Evolutionary conservation across 2,888 invertebrate genomes (phyloP), one percentile per base, ranked within the genome.

Genomic region (Suillia variegata): DNA sequence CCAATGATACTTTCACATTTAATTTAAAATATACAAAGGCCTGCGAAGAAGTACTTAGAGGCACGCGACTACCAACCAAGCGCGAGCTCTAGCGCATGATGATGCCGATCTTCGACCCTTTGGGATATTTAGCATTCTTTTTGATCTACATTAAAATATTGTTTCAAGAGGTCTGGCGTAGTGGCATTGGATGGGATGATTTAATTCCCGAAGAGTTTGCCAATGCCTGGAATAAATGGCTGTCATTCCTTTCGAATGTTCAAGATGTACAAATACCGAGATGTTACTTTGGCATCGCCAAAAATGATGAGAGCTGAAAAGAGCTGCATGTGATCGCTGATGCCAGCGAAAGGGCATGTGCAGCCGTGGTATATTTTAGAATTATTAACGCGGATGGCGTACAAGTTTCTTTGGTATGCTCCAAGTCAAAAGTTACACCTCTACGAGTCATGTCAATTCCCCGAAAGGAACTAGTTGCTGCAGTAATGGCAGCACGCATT

Each of bases 381-480:
- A 55, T 57, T 48, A 4, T 38, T 18, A 55, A 47, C 2, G 55
- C 47, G 1, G 22, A 58, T 12, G 8, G 33, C 0, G 34, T 64
- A 24, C 56, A 62, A 50, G 49, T 51, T 10, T 34, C 58, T 5
- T n/a, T 71, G 13, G 58, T 68, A 15, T 63, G 62, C 5, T 59
- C 68, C 10, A 69, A 68, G 58, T 65, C 68, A 10, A 65, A 62
- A 22, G 67, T 73, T 10, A 67, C 68, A 12, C 68, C 72, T 17
- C 47, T 69, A 2, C 67, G 64, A 45, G 59, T 58, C 1, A 48
- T 67, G 22, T 69, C 67, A 2, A 67, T 68, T 6, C 67, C 66
- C 10, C 59, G 67, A 33, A 58, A 70, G 54, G 70, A 71, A 58
- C 60, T 71, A 3, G 38, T 65, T 2, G 65, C 66, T 5, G 68